A percentile compares a stretch with the other conserved stretches of the same genome.
Evolutionary conservation across 2,113 vertebrate species (phyloP).

Genomic region (Eupsittula cactorum): DNA sequence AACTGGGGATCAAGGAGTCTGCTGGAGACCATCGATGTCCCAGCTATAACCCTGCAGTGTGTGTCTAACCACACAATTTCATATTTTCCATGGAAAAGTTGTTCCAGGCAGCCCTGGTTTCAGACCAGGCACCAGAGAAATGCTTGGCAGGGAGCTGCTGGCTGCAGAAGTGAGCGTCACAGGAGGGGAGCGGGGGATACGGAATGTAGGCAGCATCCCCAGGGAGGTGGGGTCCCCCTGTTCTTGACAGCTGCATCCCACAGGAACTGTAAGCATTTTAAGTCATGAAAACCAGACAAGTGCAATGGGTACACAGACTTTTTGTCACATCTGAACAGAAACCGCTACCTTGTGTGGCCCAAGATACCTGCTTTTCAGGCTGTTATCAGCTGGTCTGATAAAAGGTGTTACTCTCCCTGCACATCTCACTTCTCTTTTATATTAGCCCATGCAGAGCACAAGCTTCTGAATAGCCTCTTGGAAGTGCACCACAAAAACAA

Average conservation of each 20-base stretch:
- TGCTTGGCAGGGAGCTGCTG: neutral
- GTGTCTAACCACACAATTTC: neutral
- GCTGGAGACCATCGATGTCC: neutral
- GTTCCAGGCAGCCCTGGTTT: neutral
- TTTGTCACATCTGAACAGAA: neutral
- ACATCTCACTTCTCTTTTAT: neutral
- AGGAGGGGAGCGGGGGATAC: rapidly evolving
- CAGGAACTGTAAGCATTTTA: neutral
- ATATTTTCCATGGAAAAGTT: neutral
- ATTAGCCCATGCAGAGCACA: neutral
- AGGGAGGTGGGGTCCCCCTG: rapidly evolving
- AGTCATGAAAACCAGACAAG: neutral
- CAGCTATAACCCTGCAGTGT: rapidly evolving
- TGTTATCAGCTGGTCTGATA: neutral
- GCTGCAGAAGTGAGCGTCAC: neutral
- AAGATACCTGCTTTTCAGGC: neutral
- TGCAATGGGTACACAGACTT: neutral
- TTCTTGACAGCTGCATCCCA: neutral
- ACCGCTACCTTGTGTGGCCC: neutral
- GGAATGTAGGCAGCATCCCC: neutral
- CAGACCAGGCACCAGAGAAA: neutral
- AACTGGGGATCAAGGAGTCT: neutral
- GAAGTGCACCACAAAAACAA: neutral
- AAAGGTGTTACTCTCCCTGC: neutral
- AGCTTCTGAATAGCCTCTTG: neutral